phyloP scores from a whole-genome alignment of 2,797 vertebrate species.

The Catostomus latipinnis region DNA sequence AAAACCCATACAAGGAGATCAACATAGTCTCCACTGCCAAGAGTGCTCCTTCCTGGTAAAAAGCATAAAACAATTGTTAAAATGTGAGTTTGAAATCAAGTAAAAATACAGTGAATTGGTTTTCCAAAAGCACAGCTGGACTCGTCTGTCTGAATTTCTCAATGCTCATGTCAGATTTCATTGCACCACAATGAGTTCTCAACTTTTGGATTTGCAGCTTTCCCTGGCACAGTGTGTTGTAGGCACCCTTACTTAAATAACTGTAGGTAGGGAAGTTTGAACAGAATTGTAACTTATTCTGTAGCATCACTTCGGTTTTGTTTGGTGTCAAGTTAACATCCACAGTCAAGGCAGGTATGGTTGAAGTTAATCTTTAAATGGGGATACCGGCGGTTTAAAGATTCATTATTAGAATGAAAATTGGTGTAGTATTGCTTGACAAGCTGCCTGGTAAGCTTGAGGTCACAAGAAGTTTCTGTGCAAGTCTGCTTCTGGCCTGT shows the following conservation, averaged over 20 bases:
- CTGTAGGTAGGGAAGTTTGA: too few relatives aligned
- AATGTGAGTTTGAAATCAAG: too few relatives aligned
- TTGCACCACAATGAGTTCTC: too few relatives aligned
- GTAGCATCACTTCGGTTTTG: conserved; percentile 93
- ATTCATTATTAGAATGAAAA: conserved; percentile 77
- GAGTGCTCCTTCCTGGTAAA: conserved; percentile 85
- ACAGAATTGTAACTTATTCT: conserved; percentile 84
- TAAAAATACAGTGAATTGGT: too few relatives aligned
- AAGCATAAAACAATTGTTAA: background rate
- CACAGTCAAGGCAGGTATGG: conserved; percentile 82
- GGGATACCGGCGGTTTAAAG: conserved; percentile 82
- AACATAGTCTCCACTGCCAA: conserved; percentile 87
- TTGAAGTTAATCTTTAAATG: conserved; percentile 85
- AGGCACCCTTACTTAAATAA: too few relatives aligned
- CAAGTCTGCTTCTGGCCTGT: background rate
- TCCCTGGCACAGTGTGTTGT: too few relatives aligned
- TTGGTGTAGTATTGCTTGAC: conserved; percentile 83
- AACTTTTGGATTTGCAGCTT: too few relatives aligned
- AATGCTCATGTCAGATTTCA: too few relatives aligned
- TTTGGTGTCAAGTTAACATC: conserved; percentile 95
- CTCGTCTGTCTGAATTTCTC: background rate
- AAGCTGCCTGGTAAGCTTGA: conserved; percentile 74
- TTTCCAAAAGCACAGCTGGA: background rate
- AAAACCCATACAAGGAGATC: conserved; percentile 86
- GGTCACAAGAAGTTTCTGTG: background rate